A percentile compares a stretch with the other conserved stretches of the same genome.
These are phyloP conservation scores for Temnothorax unifasciatus DNA, from an alignment of 2,888 invertebrate genomes.

Conservation along the genomic window DNA sequence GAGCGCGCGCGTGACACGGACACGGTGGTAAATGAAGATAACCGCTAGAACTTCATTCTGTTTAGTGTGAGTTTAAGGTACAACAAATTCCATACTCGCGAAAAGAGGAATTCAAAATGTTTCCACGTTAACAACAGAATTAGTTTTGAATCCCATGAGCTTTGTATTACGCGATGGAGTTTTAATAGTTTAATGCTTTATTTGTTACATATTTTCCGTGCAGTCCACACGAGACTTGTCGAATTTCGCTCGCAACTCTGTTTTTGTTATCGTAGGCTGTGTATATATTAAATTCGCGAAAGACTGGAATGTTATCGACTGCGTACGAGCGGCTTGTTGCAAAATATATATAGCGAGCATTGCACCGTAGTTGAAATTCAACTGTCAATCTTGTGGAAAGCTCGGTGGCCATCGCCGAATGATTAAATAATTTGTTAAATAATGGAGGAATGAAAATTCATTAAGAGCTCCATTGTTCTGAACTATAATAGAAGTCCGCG, in stretches of 20 bases:
- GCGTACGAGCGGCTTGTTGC: not conserved
- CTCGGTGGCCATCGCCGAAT: not conserved
- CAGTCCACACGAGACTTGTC: not conserved
- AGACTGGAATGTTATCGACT: constrained; percentile 19
- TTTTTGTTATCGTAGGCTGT: constrained; percentile 21
- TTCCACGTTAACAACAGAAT: not conserved
- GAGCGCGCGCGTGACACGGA: not conserved
- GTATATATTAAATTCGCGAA: not conserved
- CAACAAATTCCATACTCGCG: not conserved
- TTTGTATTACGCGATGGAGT: not conserved
- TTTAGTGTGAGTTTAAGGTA: not conserved
- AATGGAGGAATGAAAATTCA: constrained; percentile 12
- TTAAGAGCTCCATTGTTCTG: not conserved
- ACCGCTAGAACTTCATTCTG: not conserved
- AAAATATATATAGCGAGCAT: constrained; percentile 28
- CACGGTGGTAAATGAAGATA: not conserved
- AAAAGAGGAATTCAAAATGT: not conserved
- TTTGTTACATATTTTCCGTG: constrained; percentile 10
- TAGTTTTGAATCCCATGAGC: not conserved
- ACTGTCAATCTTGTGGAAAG: not conserved
- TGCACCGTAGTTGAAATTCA: not conserved
- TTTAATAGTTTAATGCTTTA: constrained; percentile 20
- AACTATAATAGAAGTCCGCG: constrained; percentile 9
- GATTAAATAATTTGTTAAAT: constrained; percentile 29
- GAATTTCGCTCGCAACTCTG: not conserved